phyloP scores from a whole-genome alignment of 1,140 invertebrate genomes.

The Chrysoperla carnea region DNA sequence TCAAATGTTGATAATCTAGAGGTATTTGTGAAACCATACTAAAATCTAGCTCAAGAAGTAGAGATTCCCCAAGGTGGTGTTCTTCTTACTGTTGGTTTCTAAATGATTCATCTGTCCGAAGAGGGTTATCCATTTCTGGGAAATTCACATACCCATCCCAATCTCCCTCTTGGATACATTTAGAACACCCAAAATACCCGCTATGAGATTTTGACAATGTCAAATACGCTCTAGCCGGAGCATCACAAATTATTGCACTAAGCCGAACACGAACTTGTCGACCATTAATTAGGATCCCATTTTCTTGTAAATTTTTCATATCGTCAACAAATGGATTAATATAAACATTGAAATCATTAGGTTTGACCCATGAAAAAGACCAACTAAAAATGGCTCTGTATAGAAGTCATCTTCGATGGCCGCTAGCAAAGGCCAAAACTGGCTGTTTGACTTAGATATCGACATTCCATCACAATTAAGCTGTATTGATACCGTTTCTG shows the following conservation, averaged over 20 bases:
- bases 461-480: constrained; percentile 1
- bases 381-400: constrained; percentile 2
- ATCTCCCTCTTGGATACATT: constrained; percentile 5
- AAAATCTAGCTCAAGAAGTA: not conserved
- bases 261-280: not conserved
- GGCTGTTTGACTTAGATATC: not conserved
- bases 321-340: constrained; percentile 3
- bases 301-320: not conserved
- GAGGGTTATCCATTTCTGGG: constrained; percentile 2
- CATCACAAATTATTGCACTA: constrained; percentile 8
- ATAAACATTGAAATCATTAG: constrained; percentile 2
- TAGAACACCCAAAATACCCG: constrained; percentile 7
- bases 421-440: not conserved
- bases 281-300: not conserved
- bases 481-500: not conserved
- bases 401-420: not conserved
- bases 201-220: constrained; percentile 4
- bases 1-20: too few species aligned
- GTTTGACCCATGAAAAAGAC: constrained; percentile 1
- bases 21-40: not conserved
- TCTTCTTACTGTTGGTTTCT: not conserved
- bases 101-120: constrained; percentile 5
- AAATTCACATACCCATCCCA: constrained; percentile 4
- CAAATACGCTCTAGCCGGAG: constrained; percentile 8
- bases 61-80: not conserved